These are phyloP conservation scores for Crotalus tigris DNA, from an alignment of 2,113 vertebrate species.

Conservation along the genomic window DNA sequence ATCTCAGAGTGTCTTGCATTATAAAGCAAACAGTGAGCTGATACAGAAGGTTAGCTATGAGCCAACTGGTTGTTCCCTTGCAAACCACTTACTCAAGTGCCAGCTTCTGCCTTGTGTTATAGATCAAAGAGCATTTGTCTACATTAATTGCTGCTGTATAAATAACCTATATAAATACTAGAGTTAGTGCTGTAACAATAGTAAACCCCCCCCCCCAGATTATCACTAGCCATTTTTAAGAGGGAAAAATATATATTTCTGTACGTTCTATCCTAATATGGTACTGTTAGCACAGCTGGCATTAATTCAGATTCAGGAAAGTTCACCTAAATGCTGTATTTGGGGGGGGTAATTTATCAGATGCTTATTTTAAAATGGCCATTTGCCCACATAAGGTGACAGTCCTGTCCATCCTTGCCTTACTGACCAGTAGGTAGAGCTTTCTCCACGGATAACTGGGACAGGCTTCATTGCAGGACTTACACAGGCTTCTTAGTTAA, in stretches of 20 bases:
- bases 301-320: not conserved
- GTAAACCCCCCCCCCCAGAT: not conserved
- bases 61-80: not conserved
- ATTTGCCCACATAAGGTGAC: not conserved
- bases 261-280: not conserved
- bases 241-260: not conserved
- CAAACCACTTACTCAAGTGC: not conserved
- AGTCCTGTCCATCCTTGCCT: not conserved
- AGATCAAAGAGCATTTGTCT: not conserved
- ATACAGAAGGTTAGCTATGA: not conserved
- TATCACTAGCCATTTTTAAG: not conserved
- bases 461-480: not conserved
- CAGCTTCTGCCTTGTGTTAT: not conserved
- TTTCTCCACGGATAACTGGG: not conserved
- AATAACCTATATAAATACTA: not conserved
- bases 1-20: not conserved
- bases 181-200: not conserved
- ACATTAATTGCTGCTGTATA: not conserved
- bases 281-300: not conserved
- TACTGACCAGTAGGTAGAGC: not conserved
- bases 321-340: not conserved
- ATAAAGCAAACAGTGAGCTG: not conserved
- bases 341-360: not conserved
- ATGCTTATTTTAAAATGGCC: not conserved
- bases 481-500: not conserved